phyloP scores from a whole-genome alignment of 2,113 vertebrate species.

The Calypte anna region DNA sequence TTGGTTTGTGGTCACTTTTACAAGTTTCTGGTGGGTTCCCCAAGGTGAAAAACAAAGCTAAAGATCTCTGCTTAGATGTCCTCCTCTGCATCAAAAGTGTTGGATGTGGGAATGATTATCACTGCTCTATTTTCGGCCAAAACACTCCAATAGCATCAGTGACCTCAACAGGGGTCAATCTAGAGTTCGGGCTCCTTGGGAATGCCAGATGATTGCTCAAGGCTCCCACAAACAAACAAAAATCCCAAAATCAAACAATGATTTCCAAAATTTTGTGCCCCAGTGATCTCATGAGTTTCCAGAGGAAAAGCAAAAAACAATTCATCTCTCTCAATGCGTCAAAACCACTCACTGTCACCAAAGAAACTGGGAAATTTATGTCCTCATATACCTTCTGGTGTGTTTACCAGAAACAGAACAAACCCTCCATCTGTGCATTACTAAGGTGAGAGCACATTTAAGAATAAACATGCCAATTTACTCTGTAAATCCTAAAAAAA shows the following conservation, averaged over 20 bases:
- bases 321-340: background rate
- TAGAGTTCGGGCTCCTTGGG: background rate
- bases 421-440: background rate
- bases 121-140: background rate
- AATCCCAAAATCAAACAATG: background rate
- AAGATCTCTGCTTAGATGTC: background rate
- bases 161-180: background rate
- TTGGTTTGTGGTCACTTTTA: background rate
- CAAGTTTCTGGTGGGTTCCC: accelerated
- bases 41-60: background rate
- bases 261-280: background rate
- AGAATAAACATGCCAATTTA: background rate
- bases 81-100: background rate
- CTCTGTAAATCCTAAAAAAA: background rate
- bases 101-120: background rate
- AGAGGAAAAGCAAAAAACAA: accelerated
- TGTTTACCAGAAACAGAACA: background rate
- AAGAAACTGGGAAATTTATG: background rate
- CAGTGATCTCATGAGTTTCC: background rate
- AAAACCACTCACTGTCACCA: background rate
- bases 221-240: background rate
- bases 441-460: background rate
- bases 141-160: accelerated
- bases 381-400: background rate
- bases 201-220: background rate